Conservation (phyloP, 2,797 vertebrate species). For the Chelonia mydas region DNA sequence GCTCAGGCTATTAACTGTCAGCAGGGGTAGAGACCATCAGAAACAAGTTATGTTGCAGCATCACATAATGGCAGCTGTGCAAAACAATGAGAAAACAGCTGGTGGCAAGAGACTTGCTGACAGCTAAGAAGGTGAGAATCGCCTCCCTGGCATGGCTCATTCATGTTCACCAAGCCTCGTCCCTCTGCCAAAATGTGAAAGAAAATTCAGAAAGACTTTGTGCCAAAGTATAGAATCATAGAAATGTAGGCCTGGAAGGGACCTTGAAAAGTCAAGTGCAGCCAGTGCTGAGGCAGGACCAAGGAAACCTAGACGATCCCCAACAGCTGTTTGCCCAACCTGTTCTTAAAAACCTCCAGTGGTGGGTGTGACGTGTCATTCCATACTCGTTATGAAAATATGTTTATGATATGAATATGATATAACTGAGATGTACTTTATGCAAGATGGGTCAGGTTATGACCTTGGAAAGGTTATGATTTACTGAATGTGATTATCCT, state of each 20-base stretch:
- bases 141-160: background rate
- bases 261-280: background rate
- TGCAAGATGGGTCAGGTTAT: no score
- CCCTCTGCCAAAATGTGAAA: background rate
- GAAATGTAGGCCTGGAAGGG: background rate
- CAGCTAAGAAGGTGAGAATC: conserved; percentile 40
- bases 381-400: no score
- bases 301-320: background rate
- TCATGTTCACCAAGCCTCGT: background rate
- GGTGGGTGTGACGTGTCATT: no score
- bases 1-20: conserved; percentile 51
- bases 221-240: background rate
- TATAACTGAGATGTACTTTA: no score
- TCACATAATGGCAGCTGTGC: background rate
- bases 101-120: background rate
- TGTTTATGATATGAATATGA: no score
- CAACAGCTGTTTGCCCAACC: background rate
- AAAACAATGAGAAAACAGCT: background rate
- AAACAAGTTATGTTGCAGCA: conserved; percentile 33
- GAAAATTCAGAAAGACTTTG: background rate
- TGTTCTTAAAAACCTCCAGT: background rate
- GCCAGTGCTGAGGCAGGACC: background rate
- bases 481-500: no score
- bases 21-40: conserved; percentile 45
- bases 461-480: no score